A percentile compares a stretch with the other conserved stretches of the same genome.
Conservation (phyloP, 2,797 vertebrate genomes). For the Mus spretus region DNA sequence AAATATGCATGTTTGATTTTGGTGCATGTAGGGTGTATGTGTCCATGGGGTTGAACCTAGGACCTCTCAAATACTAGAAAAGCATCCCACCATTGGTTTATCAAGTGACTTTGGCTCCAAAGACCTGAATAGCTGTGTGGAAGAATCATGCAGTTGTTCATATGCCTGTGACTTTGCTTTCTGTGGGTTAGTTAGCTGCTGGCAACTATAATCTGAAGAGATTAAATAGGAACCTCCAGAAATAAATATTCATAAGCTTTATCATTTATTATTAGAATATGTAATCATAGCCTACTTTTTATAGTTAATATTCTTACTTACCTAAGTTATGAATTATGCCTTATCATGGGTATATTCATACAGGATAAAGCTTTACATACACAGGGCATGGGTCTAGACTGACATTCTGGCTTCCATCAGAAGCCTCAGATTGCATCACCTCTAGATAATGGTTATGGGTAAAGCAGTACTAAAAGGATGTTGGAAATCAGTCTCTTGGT, state of each 20-base stretch:
- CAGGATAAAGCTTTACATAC: background rate
- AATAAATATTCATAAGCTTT: background rate
- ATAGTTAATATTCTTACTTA: background rate
- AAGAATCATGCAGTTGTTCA: background rate
- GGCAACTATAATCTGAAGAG: background rate
- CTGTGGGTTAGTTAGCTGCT: background rate
- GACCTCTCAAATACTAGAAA: background rate
- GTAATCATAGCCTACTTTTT: background rate
- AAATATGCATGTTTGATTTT: background rate
- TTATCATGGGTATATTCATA: background rate
- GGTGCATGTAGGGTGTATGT: no score
- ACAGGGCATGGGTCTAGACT: background rate
- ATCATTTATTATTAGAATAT: background rate
- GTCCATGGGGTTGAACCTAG: background rate
- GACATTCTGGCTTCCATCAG: background rate
- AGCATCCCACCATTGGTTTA: background rate
- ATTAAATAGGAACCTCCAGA: background rate
- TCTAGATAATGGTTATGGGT: background rate
- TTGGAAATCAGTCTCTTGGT: background rate
- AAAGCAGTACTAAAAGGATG: background rate
- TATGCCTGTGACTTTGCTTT: background rate
- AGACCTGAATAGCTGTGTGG: conserved; percentile 19
- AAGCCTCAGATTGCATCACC: background rate
- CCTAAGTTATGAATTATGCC: background rate
- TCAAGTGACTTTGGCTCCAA: background rate